Evolutionary conservation across 2,797 vertebrate species (phyloP).

Genomic region (Enteromius afrohamiltoni): DNA sequence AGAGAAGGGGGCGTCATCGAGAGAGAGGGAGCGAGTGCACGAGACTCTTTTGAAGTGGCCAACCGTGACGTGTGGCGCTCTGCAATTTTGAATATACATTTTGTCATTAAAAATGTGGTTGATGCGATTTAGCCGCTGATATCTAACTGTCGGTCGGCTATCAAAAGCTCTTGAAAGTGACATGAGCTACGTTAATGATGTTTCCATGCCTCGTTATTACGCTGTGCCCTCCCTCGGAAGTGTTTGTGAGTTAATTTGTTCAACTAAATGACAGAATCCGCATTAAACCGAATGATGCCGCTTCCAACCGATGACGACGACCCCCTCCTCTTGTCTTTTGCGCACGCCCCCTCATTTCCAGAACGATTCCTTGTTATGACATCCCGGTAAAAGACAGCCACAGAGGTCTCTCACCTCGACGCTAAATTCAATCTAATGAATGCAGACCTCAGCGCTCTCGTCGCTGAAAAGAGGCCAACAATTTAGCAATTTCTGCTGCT

Average conservation of each 20-base stretch:
- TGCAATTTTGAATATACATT: not conserved
- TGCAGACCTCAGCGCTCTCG: slow-evolving; percentile 62
- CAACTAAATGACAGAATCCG: slow-evolving; percentile 21
- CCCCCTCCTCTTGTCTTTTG: slow-evolving; percentile 30
- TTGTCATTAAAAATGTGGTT: not conserved
- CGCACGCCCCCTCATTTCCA: slow-evolving; percentile 46
- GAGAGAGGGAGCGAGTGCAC: no score
- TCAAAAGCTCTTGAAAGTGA: slow-evolving; percentile 35
- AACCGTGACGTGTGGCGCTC: not conserved
- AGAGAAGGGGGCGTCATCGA: no score
- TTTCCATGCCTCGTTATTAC: slow-evolving; percentile 11
- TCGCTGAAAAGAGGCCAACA: slow-evolving; percentile 77
- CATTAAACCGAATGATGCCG: not conserved
- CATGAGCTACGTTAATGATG: slow-evolving; percentile 17
- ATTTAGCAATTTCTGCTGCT: slow-evolving; percentile 85
- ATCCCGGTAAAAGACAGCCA: slow-evolving; percentile 51
- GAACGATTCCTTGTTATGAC: slow-evolving; percentile 58
- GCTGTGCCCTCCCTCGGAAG: slow-evolving; percentile 20
- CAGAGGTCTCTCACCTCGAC: slow-evolving; percentile 71
- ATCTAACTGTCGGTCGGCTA: not conserved
- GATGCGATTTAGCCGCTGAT: not conserved
- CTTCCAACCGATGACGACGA: not conserved
- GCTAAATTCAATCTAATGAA: slow-evolving; percentile 72
- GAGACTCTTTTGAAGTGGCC: not conserved
- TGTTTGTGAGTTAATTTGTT: slow-evolving; percentile 27